Percentiles rank a stretch among this genome's conserved stretches.
phyloP scores from a whole-genome alignment of 2,888 invertebrate genomes.

The Ophion slaviceki region DNA sequence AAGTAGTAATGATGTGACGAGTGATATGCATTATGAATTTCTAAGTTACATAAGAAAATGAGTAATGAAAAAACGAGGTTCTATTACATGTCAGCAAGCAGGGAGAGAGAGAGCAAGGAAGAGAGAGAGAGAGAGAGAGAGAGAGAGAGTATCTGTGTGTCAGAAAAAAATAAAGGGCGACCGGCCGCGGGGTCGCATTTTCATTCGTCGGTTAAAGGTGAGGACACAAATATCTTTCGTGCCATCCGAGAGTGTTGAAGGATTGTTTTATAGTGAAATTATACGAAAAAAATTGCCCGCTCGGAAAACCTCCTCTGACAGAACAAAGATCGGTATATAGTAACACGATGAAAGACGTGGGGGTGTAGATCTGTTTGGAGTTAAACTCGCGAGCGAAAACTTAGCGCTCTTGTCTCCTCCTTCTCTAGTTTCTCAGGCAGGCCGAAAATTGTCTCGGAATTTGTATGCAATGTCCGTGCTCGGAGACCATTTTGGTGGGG shows the following conservation, averaged over 20 bases:
- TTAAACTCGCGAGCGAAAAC: neutral
- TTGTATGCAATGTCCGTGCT: constrained; percentile 57
- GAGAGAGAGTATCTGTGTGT: neutral
- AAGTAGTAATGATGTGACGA: too few species aligned
- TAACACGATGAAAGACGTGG: neutral
- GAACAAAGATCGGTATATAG: neutral
- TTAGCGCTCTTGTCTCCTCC: neutral
- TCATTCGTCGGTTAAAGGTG: constrained; percentile 8
- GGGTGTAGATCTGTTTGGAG: neutral
- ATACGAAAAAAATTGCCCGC: constrained; percentile 34
- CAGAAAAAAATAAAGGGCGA: neutral
- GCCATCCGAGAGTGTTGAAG: constrained; percentile 28
- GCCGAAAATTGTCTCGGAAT: constrained; percentile 66
- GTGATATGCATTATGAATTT: too few species aligned
- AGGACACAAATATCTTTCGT: constrained; percentile 18
- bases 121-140: neutral
- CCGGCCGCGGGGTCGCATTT: constrained; percentile 27
- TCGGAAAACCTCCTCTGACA: constrained; percentile 1
- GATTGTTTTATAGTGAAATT: constrained; percentile 55
- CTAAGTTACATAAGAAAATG: too few species aligned
- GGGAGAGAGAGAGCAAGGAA: too few species aligned
- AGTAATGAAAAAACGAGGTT: too few species aligned
- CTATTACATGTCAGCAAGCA: too few species aligned
- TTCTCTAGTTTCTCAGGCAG: constrained; percentile 13
- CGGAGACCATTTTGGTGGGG: constrained; percentile 35